A percentile compares a stretch with the other conserved stretches of the same genome.
Evolutionary conservation across 2,113 vertebrate genomes (phyloP).

Genomic region (Onychorhynchus coronatus): DNA sequence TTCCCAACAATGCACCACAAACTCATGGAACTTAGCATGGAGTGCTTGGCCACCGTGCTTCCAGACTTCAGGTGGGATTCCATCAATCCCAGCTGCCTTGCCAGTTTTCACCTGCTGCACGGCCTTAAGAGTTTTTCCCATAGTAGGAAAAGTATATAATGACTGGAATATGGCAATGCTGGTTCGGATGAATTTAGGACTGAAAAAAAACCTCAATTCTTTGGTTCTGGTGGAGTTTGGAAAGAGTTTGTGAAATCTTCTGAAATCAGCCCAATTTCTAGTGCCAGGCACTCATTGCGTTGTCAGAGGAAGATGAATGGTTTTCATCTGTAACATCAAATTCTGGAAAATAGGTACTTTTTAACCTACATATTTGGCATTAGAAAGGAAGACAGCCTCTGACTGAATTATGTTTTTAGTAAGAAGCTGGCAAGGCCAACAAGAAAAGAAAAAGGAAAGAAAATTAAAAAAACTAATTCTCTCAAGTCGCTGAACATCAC

Average conservation of each 20-base stretch:
- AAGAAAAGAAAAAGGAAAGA: background rate
- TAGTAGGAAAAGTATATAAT: background rate
- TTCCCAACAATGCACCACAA: no score
- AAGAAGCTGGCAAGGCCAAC: background rate
- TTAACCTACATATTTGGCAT: background rate
- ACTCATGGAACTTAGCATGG: no score
- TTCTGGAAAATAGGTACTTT: background rate
- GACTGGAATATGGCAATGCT: background rate
- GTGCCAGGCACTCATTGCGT: background rate
- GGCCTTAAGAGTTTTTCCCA: no score
- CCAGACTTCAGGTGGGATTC: no score
- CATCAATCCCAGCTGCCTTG: no score
- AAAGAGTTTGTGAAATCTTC: background rate
- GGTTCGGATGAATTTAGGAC: background rate
- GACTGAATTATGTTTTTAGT: background rate
- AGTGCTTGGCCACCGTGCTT: no score
- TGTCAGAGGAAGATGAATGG: background rate
- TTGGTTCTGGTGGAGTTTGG: background rate
- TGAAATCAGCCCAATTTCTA: background rate
- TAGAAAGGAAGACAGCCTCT: background rate
- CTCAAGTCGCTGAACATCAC: background rate
- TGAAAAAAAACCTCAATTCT: background rate
- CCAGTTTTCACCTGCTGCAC: no score
- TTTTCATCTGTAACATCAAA: background rate
- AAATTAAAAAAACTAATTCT: background rate